These are phyloP conservation scores for Oreochromis grahami DNA, from an alignment of 2,797 vertebrate genomes.

Conservation along the genomic window DNA sequence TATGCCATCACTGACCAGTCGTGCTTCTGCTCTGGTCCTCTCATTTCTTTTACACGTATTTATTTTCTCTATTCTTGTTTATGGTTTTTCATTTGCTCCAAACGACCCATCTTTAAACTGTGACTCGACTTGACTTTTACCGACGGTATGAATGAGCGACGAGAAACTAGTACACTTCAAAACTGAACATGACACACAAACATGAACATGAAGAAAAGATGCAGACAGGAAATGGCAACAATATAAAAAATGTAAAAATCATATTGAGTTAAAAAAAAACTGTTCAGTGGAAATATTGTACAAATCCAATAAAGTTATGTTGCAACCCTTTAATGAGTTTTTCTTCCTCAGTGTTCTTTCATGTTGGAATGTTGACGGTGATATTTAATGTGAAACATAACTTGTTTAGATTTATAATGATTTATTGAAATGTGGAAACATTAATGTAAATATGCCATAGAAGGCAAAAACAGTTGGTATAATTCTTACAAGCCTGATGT, in stretches of 20 bases:
- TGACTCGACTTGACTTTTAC: constrained; percentile 82
- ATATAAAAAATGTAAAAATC: constrained; percentile 73
- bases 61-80: constrained; percentile 73
- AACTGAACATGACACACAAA: constrained; percentile 80
- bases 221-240: constrained; percentile 66
- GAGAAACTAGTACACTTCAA: constrained; percentile 76
- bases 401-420: background rate
- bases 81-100: constrained; percentile 68
- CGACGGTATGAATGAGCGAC: constrained; percentile 85
- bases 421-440: background rate
- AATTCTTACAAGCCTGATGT: background rate
- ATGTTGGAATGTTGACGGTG: background rate
- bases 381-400: background rate
- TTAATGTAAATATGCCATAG: background rate
- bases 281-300: constrained; percentile 85
- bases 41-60: constrained; percentile 75
- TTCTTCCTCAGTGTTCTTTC: background rate
- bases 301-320: constrained; percentile 77
- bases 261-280: constrained; percentile 59
- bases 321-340: constrained; percentile 49
- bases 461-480: background rate
- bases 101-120: constrained; percentile 77
- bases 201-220: constrained; percentile 75
- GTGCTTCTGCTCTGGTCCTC: constrained; percentile 66
- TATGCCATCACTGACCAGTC: constrained; percentile 67